A percentile compares a stretch with the other conserved stretches of the same genome.
These are phyloP conservation scores for Ypsolopha scabrella DNA, from an alignment of 2,888 invertebrate species.

Conservation along the genomic window DNA sequence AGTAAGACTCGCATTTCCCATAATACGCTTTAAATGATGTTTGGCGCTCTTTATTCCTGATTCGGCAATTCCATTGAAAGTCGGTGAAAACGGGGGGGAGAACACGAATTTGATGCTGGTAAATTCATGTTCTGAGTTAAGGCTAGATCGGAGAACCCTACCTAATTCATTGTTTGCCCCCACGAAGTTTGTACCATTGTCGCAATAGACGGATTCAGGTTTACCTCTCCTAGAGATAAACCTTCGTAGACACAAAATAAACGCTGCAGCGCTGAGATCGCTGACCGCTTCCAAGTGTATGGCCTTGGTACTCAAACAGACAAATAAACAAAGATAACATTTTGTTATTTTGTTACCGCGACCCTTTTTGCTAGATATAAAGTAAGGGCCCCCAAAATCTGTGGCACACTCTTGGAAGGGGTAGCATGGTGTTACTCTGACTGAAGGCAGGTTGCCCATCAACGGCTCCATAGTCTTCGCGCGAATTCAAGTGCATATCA, in stretches of 20 bases:
- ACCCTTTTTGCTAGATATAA: too few relatives aligned
- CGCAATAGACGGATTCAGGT: background rate
- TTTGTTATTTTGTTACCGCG: too few relatives aligned
- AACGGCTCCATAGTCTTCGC: too few relatives aligned
- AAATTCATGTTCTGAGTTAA: background rate
- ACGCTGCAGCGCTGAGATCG: too few relatives aligned
- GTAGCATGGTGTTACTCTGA: too few relatives aligned
- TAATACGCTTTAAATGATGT: slow-evolving; percentile 9
- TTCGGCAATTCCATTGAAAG: slow-evolving; percentile 11
- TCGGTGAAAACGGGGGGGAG: slow-evolving; percentile 9
- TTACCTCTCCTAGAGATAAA: slow-evolving; percentile 1
- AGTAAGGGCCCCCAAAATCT: too few relatives aligned
- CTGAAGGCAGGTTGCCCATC: too few relatives aligned
- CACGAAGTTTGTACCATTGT: slow-evolving; percentile 1
- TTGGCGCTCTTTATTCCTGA: slow-evolving; percentile 9
- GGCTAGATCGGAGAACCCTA: background rate
- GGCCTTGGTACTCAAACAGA: too few relatives aligned
- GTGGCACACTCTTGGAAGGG: too few relatives aligned
- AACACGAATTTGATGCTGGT: slow-evolving; percentile 9
- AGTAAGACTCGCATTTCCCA: slow-evolving; percentile 8
- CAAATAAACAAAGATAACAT: too few relatives aligned
- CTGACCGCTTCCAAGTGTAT: too few relatives aligned
- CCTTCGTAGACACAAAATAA: background rate
- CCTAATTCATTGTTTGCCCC: background rate
- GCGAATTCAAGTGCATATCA: too few relatives aligned